phyloP scores from a whole-genome alignment of 2,797 vertebrate species.

The Takifugu rubripes region DNA sequence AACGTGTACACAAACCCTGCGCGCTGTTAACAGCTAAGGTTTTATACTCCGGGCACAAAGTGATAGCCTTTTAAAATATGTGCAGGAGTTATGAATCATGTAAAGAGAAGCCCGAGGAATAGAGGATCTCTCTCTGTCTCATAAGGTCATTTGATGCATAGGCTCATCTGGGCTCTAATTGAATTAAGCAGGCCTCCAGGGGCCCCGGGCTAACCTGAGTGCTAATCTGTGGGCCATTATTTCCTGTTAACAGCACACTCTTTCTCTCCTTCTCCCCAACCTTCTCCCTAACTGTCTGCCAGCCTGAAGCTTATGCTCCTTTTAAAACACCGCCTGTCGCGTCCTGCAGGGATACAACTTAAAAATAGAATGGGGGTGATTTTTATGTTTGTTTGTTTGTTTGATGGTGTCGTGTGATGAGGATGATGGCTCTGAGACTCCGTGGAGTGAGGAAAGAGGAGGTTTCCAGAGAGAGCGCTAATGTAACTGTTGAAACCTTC shows the following conservation, averaged over 20 bases:
- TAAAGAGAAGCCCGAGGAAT: constrained; percentile 69
- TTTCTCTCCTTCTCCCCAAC: constrained; percentile 39
- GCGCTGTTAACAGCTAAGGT: constrained; percentile 35
- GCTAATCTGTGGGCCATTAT: constrained; percentile 82
- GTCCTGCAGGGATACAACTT: constrained; percentile 54
- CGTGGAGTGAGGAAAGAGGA: constrained; percentile 19
- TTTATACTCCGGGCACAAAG: constrained; percentile 61
- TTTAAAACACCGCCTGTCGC: constrained; percentile 67
- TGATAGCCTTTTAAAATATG: constrained; percentile 76
- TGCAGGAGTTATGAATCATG: constrained; percentile 74
- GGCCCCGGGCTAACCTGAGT: constrained; percentile 77
- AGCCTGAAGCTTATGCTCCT: constrained; percentile 66
- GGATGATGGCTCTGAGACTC: constrained; percentile 51
- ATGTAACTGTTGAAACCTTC: constrained; percentile 27
- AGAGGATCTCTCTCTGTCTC: constrained; percentile 63
- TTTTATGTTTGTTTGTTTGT: constrained; percentile 51
- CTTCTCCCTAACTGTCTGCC: constrained; percentile 48
- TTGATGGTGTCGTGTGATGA: constrained; percentile 51
- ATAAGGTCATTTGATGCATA: constrained; percentile 78
- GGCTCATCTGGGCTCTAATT: constrained; percentile 82
- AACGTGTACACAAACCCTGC: constrained; percentile 29
- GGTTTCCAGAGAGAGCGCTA: constrained; percentile 42
- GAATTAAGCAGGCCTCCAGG: constrained; percentile 80
- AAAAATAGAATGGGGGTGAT: constrained; percentile 59
- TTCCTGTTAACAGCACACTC: constrained; percentile 74